Conservation (phyloP, 2,888 invertebrate genomes). For the Sesia bembeciformis region DNA sequence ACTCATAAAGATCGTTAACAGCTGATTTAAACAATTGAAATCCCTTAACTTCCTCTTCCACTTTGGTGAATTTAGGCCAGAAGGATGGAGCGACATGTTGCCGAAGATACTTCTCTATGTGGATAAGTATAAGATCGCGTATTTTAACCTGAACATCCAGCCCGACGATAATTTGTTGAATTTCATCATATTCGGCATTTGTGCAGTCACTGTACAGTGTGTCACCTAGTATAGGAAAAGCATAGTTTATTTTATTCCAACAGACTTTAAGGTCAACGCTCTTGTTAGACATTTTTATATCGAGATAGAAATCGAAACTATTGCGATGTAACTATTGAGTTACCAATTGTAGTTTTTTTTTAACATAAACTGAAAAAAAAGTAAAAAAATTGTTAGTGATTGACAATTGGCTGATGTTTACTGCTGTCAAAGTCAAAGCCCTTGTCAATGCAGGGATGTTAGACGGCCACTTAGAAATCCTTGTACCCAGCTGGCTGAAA, state of each 20-base stretch:
- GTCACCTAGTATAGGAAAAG: constrained; percentile 61
- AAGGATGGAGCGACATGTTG: constrained; percentile 77
- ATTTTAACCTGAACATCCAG: constrained; percentile 54
- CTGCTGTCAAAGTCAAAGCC: too few species aligned
- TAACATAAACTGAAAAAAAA: too few species aligned
- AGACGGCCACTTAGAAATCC: too few species aligned
- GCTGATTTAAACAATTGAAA: constrained; percentile 79
- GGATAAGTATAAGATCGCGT: constrained; percentile 51
- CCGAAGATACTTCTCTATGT: constrained; percentile 75
- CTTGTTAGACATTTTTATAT: constrained; percentile 32
- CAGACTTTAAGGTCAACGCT: constrained; percentile 47
- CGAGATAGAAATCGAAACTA: not conserved
- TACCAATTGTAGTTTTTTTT: too few species aligned
- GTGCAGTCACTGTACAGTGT: constrained; percentile 48
- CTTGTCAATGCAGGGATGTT: not conserved
- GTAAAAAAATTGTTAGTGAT: too few species aligned
- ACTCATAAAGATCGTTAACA: constrained; percentile 77
- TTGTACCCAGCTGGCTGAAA: too few species aligned
- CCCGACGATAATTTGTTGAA: constrained; percentile 48
- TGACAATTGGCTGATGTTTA: too few species aligned
- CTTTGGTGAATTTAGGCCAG: constrained; percentile 77
- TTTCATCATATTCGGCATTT: constrained; percentile 48
- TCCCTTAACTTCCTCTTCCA: constrained; percentile 69
- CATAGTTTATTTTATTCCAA: constrained; percentile 62
- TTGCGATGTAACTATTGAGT: too few species aligned